Evolutionary conservation across 2,113 vertebrate species (phyloP).

Genomic region (Leuciscus idus): DNA sequence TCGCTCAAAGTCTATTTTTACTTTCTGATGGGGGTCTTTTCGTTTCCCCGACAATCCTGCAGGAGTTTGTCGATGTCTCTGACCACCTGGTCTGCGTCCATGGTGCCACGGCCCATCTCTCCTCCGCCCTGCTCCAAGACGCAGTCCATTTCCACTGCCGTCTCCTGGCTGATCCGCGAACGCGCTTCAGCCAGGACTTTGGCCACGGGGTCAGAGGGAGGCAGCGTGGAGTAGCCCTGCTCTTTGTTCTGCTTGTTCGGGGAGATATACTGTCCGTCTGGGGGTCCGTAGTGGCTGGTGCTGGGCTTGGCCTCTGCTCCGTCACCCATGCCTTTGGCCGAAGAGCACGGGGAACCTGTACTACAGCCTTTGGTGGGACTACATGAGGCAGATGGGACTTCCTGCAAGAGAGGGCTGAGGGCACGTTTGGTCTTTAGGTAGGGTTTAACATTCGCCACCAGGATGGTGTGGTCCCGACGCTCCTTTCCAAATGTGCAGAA

Average conservation of each 20-base stretch:
- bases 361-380: conserved; percentile 93
- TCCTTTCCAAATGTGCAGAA: conserved; percentile 99
- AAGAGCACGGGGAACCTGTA: conserved; percentile 82
- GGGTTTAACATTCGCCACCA: conserved; percentile 99
- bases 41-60: conserved; percentile 95
- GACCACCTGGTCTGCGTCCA: conserved; percentile 95
- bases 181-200: conserved; percentile 92
- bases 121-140: conserved; percentile 83
- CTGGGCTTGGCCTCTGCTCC: conserved; percentile 91
- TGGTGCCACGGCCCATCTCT: conserved; percentile 85
- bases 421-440: conserved; percentile 99
- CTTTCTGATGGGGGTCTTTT: conserved; percentile 89
- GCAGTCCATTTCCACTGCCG: conserved; percentile 81
- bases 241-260: conserved; percentile 91
- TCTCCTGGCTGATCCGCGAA: conserved; percentile 79
- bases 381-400: conserved; percentile 92
- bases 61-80: conserved; percentile 99
- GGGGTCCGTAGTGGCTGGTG: conserved; percentile 81
- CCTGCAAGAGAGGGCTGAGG: conserved; percentile 96
- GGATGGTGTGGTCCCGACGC: conserved; percentile 97
- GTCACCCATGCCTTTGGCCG: conserved; percentile 89
- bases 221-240: conserved; percentile 73
- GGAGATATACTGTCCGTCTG: conserved; percentile 89
- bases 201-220: conserved; percentile 80
- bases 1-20: conserved; percentile 71